Conservation (phyloP, 2,113 vertebrate genomes). For the Vireo altiloquus region DNA sequence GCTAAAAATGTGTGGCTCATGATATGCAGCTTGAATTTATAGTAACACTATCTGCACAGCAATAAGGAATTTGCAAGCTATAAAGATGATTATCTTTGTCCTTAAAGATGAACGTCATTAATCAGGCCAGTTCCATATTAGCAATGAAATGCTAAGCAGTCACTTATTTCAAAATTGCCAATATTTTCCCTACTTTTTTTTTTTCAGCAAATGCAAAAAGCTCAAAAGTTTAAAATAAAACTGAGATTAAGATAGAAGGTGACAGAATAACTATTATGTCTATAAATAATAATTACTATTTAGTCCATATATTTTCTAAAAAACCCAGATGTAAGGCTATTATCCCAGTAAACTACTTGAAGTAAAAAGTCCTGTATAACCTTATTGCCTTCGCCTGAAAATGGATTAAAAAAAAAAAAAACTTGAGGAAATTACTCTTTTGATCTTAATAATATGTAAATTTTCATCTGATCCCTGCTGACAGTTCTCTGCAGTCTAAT, state of each 20-base stretch:
- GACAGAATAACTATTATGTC: neutral
- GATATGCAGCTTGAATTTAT: conserved; percentile 68
- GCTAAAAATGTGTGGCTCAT: conserved; percentile 58
- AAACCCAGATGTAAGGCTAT: neutral
- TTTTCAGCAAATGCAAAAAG: conserved; percentile 42
- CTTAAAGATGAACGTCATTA: conserved; percentile 61
- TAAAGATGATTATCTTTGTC: conserved; percentile 67
- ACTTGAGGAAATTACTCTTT: neutral
- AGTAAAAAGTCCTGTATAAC: neutral
- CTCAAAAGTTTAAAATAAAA: conserved; percentile 44
- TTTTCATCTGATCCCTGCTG: neutral
- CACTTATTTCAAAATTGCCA: conserved; percentile 41
- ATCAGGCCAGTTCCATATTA: conserved; percentile 32
- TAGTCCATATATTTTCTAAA: neutral
- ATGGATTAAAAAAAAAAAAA: neutral
- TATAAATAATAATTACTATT: neutral
- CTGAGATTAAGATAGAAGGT: neutral
- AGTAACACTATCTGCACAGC: conserved; percentile 61
- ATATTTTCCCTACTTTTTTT: neutral
- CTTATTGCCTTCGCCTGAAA: neutral
- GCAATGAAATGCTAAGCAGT: conserved; percentile 27
- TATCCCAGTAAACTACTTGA: neutral
- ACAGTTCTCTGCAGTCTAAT: neutral
- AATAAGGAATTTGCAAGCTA: conserved; percentile 72
- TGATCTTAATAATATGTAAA: conserved; percentile 10